These are phyloP conservation scores for Diaphora mendica DNA, from an alignment of 2,888 invertebrate genomes.

Conservation along the genomic window DNA sequence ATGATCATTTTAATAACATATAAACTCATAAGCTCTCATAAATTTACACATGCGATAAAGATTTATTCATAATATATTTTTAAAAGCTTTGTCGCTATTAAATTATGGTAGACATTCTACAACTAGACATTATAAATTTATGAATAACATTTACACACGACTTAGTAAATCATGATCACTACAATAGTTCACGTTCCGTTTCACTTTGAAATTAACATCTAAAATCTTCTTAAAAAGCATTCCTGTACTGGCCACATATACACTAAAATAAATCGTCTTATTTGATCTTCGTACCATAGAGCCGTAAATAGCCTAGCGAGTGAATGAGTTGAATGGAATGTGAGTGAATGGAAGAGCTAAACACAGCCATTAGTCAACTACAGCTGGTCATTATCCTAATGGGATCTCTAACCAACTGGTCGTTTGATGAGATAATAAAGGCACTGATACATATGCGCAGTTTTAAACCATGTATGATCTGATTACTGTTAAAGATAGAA, in stretches of 20 bases:
- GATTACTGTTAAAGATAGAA: constrained; percentile 12
- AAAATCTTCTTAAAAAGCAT: constrained; percentile 37
- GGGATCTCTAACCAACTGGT: constrained; percentile 73
- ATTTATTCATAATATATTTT: not conserved
- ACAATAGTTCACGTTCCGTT: constrained; percentile 5
- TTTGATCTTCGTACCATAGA: constrained; percentile 51
- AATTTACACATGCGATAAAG: not conserved
- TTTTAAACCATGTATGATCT: constrained; percentile 45
- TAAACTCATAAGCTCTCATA: not conserved
- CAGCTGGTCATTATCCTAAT: constrained; percentile 77
- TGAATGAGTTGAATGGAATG: constrained; percentile 66
- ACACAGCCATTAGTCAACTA: constrained; percentile 75
- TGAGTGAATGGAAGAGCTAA: constrained; percentile 71
- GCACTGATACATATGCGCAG: constrained; percentile 47
- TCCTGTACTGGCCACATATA: constrained; percentile 37
- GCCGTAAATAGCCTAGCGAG: constrained; percentile 58
- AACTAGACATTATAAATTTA: not conserved
- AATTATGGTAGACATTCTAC: not conserved
- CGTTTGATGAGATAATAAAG: constrained; percentile 62
- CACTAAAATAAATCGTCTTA: constrained; percentile 51
- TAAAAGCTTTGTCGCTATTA: not conserved
- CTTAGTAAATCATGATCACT: constrained; percentile 3
- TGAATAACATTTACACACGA: not conserved
- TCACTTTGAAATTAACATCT: constrained; percentile 20
- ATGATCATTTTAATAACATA: not conserved